Conservation (phyloP, 1,140 invertebrate species). For the Caenorhabditis remanei region DNA sequence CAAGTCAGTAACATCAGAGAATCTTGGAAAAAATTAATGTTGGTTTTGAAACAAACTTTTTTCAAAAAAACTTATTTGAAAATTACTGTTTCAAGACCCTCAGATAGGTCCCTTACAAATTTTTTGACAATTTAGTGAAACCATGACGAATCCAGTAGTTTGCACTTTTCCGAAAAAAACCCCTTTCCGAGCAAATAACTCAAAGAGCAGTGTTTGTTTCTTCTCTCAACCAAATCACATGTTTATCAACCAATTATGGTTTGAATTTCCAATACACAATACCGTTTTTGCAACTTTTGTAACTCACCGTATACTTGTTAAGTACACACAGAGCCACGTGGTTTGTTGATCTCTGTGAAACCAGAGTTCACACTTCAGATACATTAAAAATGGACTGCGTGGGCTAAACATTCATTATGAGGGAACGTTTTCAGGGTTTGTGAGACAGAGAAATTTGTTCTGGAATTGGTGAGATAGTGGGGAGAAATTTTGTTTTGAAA, state of each 20-base stretch:
- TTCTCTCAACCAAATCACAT: neutral
- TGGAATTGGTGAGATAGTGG: too few relatives aligned
- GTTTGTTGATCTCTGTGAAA: neutral
- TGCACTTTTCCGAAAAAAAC: slow-evolving; percentile 1
- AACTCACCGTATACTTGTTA: neutral
- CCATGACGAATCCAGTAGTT: too few relatives aligned
- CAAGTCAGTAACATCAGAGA: too few relatives aligned
- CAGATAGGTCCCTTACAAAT: neutral
- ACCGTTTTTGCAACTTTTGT: neutral
- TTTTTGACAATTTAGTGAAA: neutral
- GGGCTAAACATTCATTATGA: neutral
- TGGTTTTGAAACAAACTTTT: too few relatives aligned
- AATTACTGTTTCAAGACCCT: neutral
- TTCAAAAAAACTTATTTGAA: too few relatives aligned
- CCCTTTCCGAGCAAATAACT: neutral
- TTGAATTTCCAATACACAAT: neutral
- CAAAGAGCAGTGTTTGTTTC: neutral
- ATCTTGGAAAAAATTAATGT: too few relatives aligned
- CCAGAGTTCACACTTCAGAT: neutral
- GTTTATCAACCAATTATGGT: slow-evolving; percentile 29
- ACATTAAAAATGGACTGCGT: neutral
- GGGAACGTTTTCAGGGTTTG: too few relatives aligned
- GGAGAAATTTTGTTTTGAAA: too few relatives aligned
- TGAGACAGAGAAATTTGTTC: too few relatives aligned
- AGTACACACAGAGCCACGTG: neutral